phyloP scores from a whole-genome alignment of 2,797 vertebrate genomes.

The Alauda arvensis region DNA sequence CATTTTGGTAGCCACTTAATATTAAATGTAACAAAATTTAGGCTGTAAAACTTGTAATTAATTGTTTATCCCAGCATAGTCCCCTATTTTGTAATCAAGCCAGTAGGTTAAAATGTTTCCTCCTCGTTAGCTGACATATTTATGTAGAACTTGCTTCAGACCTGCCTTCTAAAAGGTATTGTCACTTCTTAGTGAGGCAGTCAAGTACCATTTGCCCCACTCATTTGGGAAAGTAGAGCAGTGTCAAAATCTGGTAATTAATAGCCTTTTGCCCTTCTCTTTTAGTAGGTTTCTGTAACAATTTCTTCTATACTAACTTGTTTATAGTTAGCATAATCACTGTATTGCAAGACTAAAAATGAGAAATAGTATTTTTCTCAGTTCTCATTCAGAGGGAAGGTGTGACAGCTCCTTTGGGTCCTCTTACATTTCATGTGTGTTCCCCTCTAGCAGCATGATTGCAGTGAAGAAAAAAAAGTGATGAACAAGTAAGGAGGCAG shows the following conservation, averaged over 20 bases:
- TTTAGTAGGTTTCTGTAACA: background rate
- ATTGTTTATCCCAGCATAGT: background rate
- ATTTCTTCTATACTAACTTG: background rate
- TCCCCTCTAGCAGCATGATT: background rate
- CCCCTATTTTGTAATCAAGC: background rate
- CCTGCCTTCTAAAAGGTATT: background rate
- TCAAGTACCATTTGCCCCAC: background rate
- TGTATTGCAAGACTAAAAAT: background rate
- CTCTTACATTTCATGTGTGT: background rate
- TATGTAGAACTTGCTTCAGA: background rate
- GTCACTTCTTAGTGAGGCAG: background rate
- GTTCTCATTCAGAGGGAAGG: background rate
- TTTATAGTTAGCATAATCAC: background rate
- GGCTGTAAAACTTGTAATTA: background rate
- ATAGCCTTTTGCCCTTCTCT: background rate
- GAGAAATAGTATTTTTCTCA: background rate
- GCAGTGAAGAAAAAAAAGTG: background rate
- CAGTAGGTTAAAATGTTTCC: background rate
- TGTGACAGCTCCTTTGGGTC: background rate
- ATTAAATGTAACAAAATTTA: background rate
- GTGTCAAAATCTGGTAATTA: background rate
- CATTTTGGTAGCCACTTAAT: background rate
- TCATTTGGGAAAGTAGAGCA: background rate
- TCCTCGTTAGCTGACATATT: background rate
- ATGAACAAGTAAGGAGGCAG: background rate